phyloP scores from a whole-genome alignment of 1,140 invertebrate genomes.

The Caerostris darwini region DNA sequence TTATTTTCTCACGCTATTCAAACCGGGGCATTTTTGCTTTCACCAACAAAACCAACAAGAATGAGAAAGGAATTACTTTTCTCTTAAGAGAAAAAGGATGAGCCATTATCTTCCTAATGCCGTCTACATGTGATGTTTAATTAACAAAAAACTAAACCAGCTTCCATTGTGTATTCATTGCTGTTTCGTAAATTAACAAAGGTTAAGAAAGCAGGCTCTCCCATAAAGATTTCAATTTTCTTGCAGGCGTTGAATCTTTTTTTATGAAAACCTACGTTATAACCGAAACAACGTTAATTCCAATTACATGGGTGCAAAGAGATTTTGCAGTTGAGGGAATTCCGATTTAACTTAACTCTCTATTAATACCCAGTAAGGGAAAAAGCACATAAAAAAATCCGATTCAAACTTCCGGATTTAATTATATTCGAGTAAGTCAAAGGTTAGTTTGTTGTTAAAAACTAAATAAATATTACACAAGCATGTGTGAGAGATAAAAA shows the following conservation, averaged over 20 bases:
- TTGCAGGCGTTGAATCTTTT: neutral
- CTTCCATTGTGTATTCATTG: conserved; percentile 5
- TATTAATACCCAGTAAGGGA: neutral
- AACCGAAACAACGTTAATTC: neutral
- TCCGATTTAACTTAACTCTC: conserved; percentile 17
- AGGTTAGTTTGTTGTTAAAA: too few species aligned
- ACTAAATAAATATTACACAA: too few species aligned
- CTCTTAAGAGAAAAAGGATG: neutral
- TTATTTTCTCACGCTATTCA: neutral
- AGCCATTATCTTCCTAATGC: conserved; percentile 8
- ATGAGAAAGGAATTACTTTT: conserved; percentile 6
- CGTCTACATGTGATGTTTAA: conserved; percentile 27
- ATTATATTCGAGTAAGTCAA: too few species aligned
- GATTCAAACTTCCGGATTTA: too few species aligned
- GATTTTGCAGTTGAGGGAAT: conserved; percentile 8
- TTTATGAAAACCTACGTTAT: neutral
- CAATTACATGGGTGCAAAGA: conserved; percentile 18
- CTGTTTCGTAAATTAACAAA: conserved; percentile 19
- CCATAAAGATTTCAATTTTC: conserved; percentile 24
- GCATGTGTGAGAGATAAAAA: too few species aligned
- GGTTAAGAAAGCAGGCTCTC: neutral
- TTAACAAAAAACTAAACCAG: neutral
- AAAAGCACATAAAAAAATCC: neutral
- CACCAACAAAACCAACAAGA: neutral
- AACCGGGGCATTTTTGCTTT: neutral